Conservation (phyloP, 2,113 vertebrate genomes). For the Laterallus jamaicensis region DNA sequence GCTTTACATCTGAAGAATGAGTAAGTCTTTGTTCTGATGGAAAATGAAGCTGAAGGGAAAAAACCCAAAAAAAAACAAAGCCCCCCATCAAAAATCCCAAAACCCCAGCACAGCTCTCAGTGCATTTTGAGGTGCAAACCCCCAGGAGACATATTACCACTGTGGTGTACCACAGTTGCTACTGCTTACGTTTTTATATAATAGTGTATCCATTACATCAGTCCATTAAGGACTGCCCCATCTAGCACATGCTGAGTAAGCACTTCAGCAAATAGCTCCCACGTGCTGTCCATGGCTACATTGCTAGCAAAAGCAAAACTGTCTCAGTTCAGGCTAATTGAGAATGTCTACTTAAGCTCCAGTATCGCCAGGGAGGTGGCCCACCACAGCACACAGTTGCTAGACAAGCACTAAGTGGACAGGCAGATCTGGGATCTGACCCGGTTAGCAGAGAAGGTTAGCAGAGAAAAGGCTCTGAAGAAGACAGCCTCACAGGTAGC, state of each 20-base stretch:
- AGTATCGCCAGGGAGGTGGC: not conserved
- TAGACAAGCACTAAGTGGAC: not conserved
- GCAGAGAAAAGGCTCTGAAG: not conserved
- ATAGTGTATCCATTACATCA: not conserved
- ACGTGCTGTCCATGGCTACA: fast-evolving
- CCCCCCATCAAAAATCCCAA: not conserved
- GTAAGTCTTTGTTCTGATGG: not conserved
- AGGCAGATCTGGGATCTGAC: not conserved
- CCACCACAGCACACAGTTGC: not conserved
- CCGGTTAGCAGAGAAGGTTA: fast-evolving
- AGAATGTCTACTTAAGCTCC: not conserved
- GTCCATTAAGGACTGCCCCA: not conserved
- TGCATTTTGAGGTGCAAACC: not conserved
- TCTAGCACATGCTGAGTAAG: not conserved
- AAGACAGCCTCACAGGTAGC: not conserved
- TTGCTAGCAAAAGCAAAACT: not conserved
- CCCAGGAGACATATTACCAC: not conserved
- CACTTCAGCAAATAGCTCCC: not conserved
- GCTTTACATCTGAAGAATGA: not conserved
- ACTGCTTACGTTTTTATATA: not conserved
- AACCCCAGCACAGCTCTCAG: not conserved
- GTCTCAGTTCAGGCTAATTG: not conserved
- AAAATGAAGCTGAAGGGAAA: not conserved
- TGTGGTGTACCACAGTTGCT: not conserved
- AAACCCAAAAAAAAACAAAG: not conserved